phyloP scores from a whole-genome alignment of 2,797 vertebrate species.

The Rhinogobio ventralis region DNA sequence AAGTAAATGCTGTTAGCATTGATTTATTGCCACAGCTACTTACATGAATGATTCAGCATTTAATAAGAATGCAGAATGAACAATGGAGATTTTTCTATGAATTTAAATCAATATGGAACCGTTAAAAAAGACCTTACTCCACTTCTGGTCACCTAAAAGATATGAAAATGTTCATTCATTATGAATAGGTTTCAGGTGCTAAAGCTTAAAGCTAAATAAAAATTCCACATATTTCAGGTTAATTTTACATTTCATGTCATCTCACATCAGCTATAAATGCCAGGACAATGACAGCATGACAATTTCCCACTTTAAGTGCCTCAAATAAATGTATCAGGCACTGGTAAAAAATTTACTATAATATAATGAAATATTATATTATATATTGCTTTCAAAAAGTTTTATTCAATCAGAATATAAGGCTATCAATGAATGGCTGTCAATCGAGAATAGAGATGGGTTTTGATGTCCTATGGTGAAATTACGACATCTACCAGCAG shows the following conservation, averaged over 20 bases:
- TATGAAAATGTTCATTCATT: not conserved
- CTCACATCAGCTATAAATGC: not conserved
- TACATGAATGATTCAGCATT: conserved; percentile 43
- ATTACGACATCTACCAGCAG: not conserved
- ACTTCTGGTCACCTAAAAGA: conserved; percentile 4
- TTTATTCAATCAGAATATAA: not conserved
- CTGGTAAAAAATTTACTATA: no score
- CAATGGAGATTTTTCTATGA: conserved; percentile 28
- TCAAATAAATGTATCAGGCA: not conserved
- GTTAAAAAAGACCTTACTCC: not conserved
- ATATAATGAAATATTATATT: not conserved
- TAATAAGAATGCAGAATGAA: conserved; percentile 28
- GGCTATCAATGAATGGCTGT: not conserved
- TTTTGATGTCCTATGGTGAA: not conserved
- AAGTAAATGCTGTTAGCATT: conserved; percentile 22
- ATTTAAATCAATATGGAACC: conserved; percentile 19
- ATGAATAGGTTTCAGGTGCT: not conserved
- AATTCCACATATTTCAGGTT: not conserved
- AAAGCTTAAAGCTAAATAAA: not conserved
- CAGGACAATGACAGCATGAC: not conserved
- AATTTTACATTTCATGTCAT: not conserved
- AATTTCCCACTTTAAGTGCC: not conserved
- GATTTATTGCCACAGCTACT: conserved; percentile 46
- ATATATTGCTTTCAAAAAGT: not conserved
- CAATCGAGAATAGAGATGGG: not conserved